Percentiles rank a stretch among this genome's conserved stretches.
These are phyloP conservation scores for Acrobeloides nanus DNA, from an alignment of 2,888 invertebrate species.

Conservation along the genomic window DNA sequence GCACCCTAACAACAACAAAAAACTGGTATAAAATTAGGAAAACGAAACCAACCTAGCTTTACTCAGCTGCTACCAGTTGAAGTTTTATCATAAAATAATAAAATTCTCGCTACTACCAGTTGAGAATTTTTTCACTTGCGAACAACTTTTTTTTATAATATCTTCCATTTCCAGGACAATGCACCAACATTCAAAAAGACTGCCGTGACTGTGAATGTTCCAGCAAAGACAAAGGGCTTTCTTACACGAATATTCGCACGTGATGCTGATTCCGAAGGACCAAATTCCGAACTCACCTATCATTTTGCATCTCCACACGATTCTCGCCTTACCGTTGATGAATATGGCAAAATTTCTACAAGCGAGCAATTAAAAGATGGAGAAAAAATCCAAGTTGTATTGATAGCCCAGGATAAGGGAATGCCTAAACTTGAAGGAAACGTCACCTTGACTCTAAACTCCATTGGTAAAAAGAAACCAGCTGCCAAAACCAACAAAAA, in stretches of 20 bases:
- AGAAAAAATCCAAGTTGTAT: slow-evolving; percentile 69
- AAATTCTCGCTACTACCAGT: too few species aligned
- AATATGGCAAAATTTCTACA: slow-evolving; percentile 76
- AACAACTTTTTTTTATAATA: too few species aligned
- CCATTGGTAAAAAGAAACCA: slow-evolving; percentile 9
- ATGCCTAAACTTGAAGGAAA: slow-evolving; percentile 58
- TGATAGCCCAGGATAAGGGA: slow-evolving; percentile 75
- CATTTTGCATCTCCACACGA: slow-evolving; percentile 76
- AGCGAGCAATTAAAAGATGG: slow-evolving; percentile 79
- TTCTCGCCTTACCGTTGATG: slow-evolving; percentile 67
- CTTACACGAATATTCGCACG: slow-evolving; percentile 64
- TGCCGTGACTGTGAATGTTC: slow-evolving; percentile 31
- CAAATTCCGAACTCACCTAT: slow-evolving; percentile 66
- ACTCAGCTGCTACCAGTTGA: too few species aligned
- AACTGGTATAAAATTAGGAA: too few species aligned
- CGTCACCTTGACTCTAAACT: slow-evolving; percentile 16
- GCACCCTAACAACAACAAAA: too few species aligned
- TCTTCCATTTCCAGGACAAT: too few species aligned
- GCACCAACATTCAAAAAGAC: slow-evolving; percentile 53
- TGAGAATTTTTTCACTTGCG: too few species aligned
- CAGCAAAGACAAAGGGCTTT: slow-evolving; percentile 32
- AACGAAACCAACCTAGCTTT: too few species aligned
- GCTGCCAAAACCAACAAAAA: slow-evolving; percentile 14
- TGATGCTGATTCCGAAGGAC: slow-evolving; percentile 59
- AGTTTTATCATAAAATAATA: too few species aligned